Evolutionary conservation across 2,797 vertebrate genomes (phyloP), one percentile per base, ranked within the genome.

Genomic region (Artibeus jamaicensis): DNA sequence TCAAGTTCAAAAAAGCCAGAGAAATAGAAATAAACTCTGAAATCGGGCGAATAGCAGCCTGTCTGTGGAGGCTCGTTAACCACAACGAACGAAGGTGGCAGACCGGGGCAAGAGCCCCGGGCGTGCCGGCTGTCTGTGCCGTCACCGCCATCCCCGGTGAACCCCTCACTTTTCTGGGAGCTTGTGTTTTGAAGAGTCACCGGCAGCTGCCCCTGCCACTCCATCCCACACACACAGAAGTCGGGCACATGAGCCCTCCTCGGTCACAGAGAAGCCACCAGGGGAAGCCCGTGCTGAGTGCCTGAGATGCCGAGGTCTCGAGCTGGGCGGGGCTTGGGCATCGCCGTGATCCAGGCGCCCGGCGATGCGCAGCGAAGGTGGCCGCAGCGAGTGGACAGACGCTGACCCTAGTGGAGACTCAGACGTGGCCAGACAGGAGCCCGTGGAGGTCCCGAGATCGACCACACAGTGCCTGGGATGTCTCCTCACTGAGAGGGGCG

Each of bases 321-420:
- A 62, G 53, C 12, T 2, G 7, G 15, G 73, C 2, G 9, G 19
- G 73, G 15, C 55, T 82, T 79, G 39, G 3, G 86, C 24, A 57
- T 0, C 34, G 39, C 74, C 26, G 0, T 59, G 86, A 42, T 57
- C 62, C 21, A 37, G 44, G 44, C 2, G 6, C 3, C 1, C 19
- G 7, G 82, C 5, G 86, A 48, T 87, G 42, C 32, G 48, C 32
- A 8, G 77, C 37, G 86, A 78, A 15, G 50, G n/a, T 5, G 3
- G 24, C 11, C 4, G 1, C 9, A 0, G 15, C 0, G 8, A 76
- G 53, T 14, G 73, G 77, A 2, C 0, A 3, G 6, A 73, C 3
- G 32, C 46, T 48, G 39, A n/a, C 22, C 26, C 68, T 59, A 11
- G 2, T 44, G 22, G 90, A 44, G 68, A 82, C n/a, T 32, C 9